A percentile compares a stretch with the other conserved stretches of the same genome.
phyloP scores from a whole-genome alignment of 2,888 invertebrate genomes.

The Lobophora halterata region DNA sequence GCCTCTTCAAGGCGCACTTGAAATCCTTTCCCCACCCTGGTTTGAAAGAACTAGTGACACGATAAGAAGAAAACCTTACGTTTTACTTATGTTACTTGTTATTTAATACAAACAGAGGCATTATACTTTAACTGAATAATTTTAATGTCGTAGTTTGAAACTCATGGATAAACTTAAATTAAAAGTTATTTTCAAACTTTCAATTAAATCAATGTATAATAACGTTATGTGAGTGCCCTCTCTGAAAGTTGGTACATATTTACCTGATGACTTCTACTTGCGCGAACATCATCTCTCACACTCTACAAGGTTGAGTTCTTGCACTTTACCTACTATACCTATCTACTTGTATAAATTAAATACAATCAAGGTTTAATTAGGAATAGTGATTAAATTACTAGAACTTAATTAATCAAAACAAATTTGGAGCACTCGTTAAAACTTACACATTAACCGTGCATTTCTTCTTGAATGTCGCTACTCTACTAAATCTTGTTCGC shows the following conservation, averaged over 20 bases:
- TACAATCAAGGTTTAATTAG: conserved; percentile 68
- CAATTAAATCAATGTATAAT: conserved; percentile 6
- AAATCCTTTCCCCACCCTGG: no score
- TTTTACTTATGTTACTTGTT: no score
- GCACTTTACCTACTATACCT: conserved; percentile 57
- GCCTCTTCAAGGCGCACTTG: no score
- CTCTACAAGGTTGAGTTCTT: conserved; percentile 46
- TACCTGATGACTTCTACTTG: no score
- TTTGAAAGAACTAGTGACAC: no score
- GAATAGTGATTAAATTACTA: conserved; percentile 77
- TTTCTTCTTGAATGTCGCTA: conserved; percentile 71
- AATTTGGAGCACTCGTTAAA: conserved; percentile 78
- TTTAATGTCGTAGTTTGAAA: conserved; percentile 23
- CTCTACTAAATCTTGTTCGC: conserved; percentile 68
- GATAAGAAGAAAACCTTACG: no score
- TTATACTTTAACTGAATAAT: no score
- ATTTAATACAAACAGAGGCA: no score
- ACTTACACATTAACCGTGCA: conserved; percentile 77
- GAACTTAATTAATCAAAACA: conserved; percentile 73
- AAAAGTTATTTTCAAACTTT: conserved; percentile 14
- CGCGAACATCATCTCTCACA: conserved; percentile 16
- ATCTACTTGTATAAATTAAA: conserved; percentile 66
- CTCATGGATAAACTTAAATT: conserved; percentile 40
- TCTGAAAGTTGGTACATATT: no score
- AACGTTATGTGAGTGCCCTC: no score